phyloP scores from a whole-genome alignment of 2,888 invertebrate genomes.

The Petrophora chlorosata region DNA sequence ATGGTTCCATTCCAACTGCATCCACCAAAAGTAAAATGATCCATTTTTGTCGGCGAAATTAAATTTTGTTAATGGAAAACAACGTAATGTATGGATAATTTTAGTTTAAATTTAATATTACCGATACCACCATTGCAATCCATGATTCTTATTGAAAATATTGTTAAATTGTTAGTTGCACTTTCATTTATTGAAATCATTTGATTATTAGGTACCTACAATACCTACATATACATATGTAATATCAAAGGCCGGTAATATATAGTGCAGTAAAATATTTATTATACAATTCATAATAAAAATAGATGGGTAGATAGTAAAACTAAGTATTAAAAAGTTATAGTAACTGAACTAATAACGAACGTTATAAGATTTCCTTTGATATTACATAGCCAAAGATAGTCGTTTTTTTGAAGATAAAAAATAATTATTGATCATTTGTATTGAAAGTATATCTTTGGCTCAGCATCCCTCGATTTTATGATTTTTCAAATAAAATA shows the following conservation, averaged over 20 bases:
- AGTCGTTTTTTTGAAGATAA: conserved; percentile 49
- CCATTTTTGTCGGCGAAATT: conserved; percentile 25
- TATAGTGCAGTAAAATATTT: too few species aligned
- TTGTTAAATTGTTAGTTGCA: conserved; percentile 29
- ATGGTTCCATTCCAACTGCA: conserved; percentile 31
- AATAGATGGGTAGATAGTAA: too few species aligned
- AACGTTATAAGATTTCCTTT: conserved; percentile 39
- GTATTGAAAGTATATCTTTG: conserved; percentile 46
- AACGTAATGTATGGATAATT: conserved; percentile 23
- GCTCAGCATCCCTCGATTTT: conserved; percentile 58
- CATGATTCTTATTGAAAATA: conserved; percentile 31
- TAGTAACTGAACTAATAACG: not conserved
- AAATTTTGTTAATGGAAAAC: conserved; percentile 4
- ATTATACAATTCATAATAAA: too few species aligned
- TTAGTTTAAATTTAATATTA: conserved; percentile 15
- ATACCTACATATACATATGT: too few species aligned
- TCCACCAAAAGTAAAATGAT: conserved; percentile 33
- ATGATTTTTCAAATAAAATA: conserved; percentile 40
- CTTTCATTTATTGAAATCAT: conserved; percentile 7
- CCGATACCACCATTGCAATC: conserved; percentile 35
- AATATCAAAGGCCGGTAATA: conserved; percentile 35
- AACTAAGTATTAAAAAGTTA: not conserved
- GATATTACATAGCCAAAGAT: conserved; percentile 63
- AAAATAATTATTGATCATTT: conserved; percentile 37
- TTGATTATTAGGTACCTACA: not conserved